Evolutionary conservation across 2,888 invertebrate genomes (phyloP), one percentile per base, ranked within the genome.

Genomic region (Drosophila prolongata): DNA sequence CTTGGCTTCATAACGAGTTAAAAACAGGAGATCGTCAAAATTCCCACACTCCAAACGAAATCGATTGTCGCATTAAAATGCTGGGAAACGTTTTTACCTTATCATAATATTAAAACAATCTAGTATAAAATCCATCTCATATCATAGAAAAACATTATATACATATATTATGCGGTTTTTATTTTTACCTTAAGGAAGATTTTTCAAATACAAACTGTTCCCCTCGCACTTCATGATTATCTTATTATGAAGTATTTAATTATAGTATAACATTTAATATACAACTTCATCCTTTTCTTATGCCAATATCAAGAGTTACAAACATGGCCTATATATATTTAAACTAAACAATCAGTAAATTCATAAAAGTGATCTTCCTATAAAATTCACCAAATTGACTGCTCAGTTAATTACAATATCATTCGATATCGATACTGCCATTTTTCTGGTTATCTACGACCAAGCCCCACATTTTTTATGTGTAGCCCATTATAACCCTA

Each of bases 401-500:
- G 30, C 55, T 19, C 3, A 6, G 19, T 35, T 47, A 62, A 64
- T 64, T 54, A 47, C 54, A 46, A 54, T 64, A 49, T 49, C 37
- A 37, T 35, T 6, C n/a, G 40, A 53, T 65, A 47, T 49, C 46
- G n/a, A 47, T 16, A 40, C 16, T 49, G 68, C 37, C 47, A 68
- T 67, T 42, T 53, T 40, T 34, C 40, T 13, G 47, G 42, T 67
- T 67, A 67, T 67, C 66, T 30, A 16, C 19, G 38, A 14, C 42
- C 56, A 34, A 38, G 40, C 52, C 58, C 59, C 60, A 50, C 19
- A 43, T 44, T 52, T 61, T 14, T 62, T 9, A 34, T 66, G 34
- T 66, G 64, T 49, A 37, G 24, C 60, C 38, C 78, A 70, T 77
- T 79, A 79, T 73, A 82, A 71, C 77, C 83, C 82, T 79, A 75